Evolutionary conservation across 2,113 vertebrate species (phyloP).

Genomic region (Lophura nycthemera): DNA sequence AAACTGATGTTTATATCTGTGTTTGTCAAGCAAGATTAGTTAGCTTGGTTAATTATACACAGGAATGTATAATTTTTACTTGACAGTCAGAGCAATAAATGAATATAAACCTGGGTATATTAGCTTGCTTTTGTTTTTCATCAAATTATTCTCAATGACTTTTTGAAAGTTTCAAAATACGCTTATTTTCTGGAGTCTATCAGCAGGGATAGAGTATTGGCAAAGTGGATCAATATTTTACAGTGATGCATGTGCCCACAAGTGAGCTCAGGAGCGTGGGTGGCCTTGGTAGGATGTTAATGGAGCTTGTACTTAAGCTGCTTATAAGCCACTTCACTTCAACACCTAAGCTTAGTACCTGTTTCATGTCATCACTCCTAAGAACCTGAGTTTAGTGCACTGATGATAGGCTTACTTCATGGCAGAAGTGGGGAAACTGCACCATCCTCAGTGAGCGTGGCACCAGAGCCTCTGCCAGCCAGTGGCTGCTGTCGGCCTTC

Average conservation of each 20-base stretch:
- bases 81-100: slow-evolving; percentile 29
- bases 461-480: not conserved
- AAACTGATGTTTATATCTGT: slow-evolving; percentile 68
- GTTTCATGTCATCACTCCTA: not conserved
- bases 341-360: too few relatives aligned
- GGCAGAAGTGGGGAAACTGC: not conserved
- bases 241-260: not conserved
- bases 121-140: slow-evolving; percentile 42
- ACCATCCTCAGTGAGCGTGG: not conserved
- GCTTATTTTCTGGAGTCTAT: not conserved
- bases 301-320: not conserved
- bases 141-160: slow-evolving; percentile 7
- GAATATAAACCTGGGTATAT: slow-evolving; percentile 16
- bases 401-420: not conserved
- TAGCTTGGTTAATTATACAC: slow-evolving; percentile 78
- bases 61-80: slow-evolving; percentile 69
- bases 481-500: not conserved
- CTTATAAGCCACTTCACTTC: not conserved
- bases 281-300: not conserved
- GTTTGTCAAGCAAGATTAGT: slow-evolving; percentile 80
- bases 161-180: slow-evolving; percentile 16
- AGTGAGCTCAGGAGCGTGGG: not conserved
- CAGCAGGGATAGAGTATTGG: not conserved
- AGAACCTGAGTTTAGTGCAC: not conserved
- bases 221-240: not conserved